Evolutionary conservation across 2,888 invertebrate genomes (phyloP).

Genomic region (Tachina fera): DNA sequence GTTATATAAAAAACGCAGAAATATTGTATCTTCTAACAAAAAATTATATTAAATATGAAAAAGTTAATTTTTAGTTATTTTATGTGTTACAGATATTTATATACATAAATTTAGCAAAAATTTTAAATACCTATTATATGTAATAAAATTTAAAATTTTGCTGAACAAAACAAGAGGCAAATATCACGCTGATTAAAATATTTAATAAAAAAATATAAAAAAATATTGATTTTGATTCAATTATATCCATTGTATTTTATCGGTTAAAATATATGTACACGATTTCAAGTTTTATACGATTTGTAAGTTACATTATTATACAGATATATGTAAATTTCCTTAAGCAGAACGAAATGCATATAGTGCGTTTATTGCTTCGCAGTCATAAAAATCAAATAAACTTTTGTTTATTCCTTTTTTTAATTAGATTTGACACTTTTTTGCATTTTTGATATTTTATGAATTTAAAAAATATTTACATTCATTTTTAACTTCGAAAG

Average conservation of each 20-base stretch:
- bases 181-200: conserved; percentile 55
- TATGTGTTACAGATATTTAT: conserved; percentile 33
- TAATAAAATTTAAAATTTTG: conserved; percentile 51
- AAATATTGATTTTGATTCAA: not conserved
- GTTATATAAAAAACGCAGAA: conserved; percentile 24
- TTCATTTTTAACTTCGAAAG: too few relatives aligned
- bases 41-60: conserved; percentile 7
- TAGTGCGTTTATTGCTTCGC: too few relatives aligned
- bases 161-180: conserved; percentile 30
- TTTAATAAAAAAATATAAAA: conserved; percentile 41
- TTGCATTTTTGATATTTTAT: too few relatives aligned
- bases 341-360: too few relatives aligned
- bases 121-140: conserved; percentile 50
- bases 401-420: too few relatives aligned
- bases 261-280: not conserved
- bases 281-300: too few relatives aligned
- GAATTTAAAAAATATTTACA: too few relatives aligned
- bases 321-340: too few relatives aligned
- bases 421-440: too few relatives aligned
- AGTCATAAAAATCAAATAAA: too few relatives aligned
- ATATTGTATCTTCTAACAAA: conserved; percentile 4
- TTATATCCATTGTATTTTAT: not conserved
- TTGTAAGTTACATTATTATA: too few relatives aligned
- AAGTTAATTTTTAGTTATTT: conserved; percentile 35
- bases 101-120: conserved; percentile 56